phyloP scores from a whole-genome alignment of 2,888 invertebrate species.

The Volucella inanis region DNA sequence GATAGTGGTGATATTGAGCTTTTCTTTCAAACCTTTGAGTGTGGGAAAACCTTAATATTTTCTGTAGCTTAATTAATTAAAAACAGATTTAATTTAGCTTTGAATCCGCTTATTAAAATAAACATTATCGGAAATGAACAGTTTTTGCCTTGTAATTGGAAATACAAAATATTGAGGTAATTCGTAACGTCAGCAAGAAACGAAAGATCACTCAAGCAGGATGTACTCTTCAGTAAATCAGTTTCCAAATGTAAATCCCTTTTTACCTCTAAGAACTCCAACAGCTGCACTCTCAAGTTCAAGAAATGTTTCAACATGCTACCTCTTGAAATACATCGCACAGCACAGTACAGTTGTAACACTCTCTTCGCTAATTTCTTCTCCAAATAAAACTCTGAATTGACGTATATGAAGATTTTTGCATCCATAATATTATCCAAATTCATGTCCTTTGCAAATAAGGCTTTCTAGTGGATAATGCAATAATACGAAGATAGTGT shows the following conservation, averaged over 20 bases:
- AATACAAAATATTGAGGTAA: too few relatives aligned
- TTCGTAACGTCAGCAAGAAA: too few relatives aligned
- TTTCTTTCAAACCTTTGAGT: too few relatives aligned
- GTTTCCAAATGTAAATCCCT: not conserved
- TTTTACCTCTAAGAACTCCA: not conserved
- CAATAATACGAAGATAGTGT: not conserved
- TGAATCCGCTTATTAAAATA: not conserved
- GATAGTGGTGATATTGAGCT: too few relatives aligned
- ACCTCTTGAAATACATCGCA: not conserved
- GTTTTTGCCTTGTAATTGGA: not conserved
- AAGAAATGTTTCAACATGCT: too few relatives aligned
- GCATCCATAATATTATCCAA: slow-evolving; percentile 2
- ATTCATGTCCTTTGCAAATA: too few relatives aligned
- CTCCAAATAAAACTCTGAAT: not conserved
- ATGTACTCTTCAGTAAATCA: too few relatives aligned
- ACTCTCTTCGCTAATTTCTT: too few relatives aligned
- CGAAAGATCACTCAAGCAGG: too few relatives aligned
- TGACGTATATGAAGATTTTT: not conserved
- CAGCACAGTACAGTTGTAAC: slow-evolving; percentile 1
- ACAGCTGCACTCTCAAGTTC: too few relatives aligned
- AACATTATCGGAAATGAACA: not conserved
- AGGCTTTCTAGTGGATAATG: not conserved
- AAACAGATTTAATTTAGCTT: not conserved
- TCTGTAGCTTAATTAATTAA: not conserved
- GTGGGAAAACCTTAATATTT: too few relatives aligned